Conservation (phyloP, 2,113 vertebrate genomes). For the Eira barbara region DNA sequence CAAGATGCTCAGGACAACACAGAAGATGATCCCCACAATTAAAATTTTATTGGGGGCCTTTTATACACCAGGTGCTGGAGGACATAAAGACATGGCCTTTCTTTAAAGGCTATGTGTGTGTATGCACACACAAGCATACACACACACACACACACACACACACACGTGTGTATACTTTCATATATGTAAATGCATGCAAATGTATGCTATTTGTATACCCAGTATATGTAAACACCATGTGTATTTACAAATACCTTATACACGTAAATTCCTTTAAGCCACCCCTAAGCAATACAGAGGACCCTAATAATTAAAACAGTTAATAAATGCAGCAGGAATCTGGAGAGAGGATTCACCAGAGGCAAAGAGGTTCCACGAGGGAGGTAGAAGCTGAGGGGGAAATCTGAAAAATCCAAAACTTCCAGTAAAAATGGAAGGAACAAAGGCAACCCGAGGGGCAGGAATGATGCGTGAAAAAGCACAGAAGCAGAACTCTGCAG, state of each 20-base stretch:
- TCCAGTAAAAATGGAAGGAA: neutral
- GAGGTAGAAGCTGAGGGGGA: neutral
- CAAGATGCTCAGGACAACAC: neutral
- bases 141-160: too few species aligned
- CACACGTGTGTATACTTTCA: too few species aligned
- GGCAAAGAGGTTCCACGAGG: neutral
- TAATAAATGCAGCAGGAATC: neutral
- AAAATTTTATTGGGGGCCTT: neutral
- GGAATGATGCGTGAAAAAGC: neutral
- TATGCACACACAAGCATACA: neutral
- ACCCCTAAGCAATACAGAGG: neutral
- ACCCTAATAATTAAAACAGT: neutral
- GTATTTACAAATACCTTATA: neutral
- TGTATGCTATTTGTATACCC: neutral
- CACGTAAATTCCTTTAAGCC: neutral
- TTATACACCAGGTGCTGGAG: neutral
- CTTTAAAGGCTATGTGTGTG: neutral
- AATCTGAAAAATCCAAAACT: neutral
- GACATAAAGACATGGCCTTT: neutral
- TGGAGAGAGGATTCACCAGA: neutral
- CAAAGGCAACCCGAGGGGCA: neutral
- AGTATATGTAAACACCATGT: neutral
- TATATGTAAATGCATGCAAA: neutral
- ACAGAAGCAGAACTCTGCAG: accelerated
- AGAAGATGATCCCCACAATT: neutral